Evolutionary conservation across 2,888 invertebrate species (phyloP).

Genomic region (Heliconius erato): DNA sequence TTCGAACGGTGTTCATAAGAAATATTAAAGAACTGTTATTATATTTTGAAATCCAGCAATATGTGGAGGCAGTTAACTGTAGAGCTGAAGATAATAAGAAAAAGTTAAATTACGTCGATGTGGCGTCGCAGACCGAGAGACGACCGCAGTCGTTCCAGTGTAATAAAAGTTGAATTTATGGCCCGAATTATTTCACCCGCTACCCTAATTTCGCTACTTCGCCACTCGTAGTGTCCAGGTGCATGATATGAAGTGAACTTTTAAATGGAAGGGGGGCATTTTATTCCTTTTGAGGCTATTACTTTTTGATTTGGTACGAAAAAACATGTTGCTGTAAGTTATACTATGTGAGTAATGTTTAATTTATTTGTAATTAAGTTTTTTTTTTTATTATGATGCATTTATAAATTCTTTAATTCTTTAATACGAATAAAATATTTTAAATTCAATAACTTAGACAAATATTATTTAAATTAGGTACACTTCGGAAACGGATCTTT

Average conservation of each 20-base stretch:
- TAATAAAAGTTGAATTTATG: constrained; percentile 85
- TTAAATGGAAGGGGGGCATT: constrained; percentile 66
- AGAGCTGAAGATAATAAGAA: constrained; percentile 85
- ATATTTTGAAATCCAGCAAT: constrained; percentile 57
- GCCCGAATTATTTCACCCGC: constrained; percentile 80
- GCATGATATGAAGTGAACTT: constrained; percentile 77
- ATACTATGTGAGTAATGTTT: not conserved
- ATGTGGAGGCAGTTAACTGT: constrained; percentile 77
- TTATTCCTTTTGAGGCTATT: constrained; percentile 57
- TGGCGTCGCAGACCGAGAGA: constrained; percentile 67
- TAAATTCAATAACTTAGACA: no score
- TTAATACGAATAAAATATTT: no score
- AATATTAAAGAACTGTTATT: not conserved
- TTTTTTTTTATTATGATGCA: not conserved
- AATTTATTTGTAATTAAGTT: not conserved
- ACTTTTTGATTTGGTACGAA: constrained; percentile 57
- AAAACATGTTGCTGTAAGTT: not conserved
- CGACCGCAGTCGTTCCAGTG: constrained; percentile 65
- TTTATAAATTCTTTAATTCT: not conserved
- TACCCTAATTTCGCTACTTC: constrained; percentile 75
- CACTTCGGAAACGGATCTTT: no score
- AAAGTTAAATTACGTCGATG: constrained; percentile 86
- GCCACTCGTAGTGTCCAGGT: constrained; percentile 75
- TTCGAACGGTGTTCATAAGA: not conserved
- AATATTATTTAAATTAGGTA: no score